Evolutionary conservation across 2,888 invertebrate species (phyloP).

Genomic region (Caenorhabditis sinica): DNA sequence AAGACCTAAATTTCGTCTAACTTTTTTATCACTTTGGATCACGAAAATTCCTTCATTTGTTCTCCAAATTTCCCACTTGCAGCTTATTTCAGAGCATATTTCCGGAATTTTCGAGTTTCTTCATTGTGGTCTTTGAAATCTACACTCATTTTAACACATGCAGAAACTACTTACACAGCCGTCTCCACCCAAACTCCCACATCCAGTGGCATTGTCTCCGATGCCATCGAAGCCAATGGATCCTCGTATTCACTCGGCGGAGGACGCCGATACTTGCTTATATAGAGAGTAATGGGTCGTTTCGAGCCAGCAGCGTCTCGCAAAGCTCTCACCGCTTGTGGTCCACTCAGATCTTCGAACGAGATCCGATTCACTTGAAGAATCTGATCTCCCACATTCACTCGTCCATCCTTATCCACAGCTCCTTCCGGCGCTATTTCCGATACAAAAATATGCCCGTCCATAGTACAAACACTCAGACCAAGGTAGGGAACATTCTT

Average conservation of each 20-base stretch:
- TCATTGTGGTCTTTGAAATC: neutral
- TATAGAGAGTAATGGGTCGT: slow-evolving; percentile 77
- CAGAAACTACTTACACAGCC: slow-evolving; percentile 68
- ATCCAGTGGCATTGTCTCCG: slow-evolving; percentile 81
- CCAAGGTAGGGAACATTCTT: slow-evolving; percentile 75
- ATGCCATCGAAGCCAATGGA: slow-evolving; percentile 76
- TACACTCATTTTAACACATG: too few species aligned
- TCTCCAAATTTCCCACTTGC: too few species aligned
- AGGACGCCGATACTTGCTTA: slow-evolving; percentile 72
- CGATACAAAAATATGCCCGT: slow-evolving; percentile 79
- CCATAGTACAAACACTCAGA: slow-evolving; percentile 77
- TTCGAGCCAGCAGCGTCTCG: slow-evolving; percentile 72
- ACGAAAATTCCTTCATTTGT: too few species aligned
- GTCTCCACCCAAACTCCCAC: slow-evolving; percentile 73
- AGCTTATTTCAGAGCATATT: too few species aligned
- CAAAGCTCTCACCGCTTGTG: slow-evolving; percentile 75
- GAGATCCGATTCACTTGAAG: slow-evolving; percentile 79
- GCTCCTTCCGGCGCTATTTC: slow-evolving; percentile 76
- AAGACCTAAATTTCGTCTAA: too few species aligned
- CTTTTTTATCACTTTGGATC: too few species aligned
- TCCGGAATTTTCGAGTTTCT: too few species aligned
- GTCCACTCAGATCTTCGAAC: slow-evolving; percentile 78
- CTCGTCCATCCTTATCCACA: slow-evolving; percentile 74
- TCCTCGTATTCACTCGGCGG: slow-evolving; percentile 74
- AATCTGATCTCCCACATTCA: slow-evolving; percentile 82